These are phyloP conservation scores for Trematomus loennbergii DNA, from an alignment of 2,113 vertebrate species.

Conservation along the genomic window DNA sequence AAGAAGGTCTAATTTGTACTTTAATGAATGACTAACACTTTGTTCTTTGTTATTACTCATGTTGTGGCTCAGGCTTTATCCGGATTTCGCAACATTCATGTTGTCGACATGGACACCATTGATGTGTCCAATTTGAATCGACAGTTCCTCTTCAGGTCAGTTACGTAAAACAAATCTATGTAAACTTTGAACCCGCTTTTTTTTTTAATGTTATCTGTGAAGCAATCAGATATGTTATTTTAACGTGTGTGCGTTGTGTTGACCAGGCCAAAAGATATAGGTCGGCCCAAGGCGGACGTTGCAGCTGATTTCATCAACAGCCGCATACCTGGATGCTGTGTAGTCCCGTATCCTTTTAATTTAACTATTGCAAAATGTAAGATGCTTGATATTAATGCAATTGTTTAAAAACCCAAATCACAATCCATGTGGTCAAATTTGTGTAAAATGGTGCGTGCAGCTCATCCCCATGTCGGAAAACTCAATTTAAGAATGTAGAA, in stretches of 20 bases:
- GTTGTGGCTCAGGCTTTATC: conserved; percentile 87
- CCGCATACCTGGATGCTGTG: conserved; percentile 89
- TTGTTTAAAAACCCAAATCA: background rate
- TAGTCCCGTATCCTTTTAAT: conserved; percentile 92
- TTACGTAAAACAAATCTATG: background rate
- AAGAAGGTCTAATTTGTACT: background rate
- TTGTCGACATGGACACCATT: conserved; percentile 96
- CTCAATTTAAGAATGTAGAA: background rate
- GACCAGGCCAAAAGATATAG: conserved; percentile 91
- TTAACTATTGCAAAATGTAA: background rate
- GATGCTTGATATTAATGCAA: background rate
- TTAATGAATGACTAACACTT: background rate
- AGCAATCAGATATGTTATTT: background rate
- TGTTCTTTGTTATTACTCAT: background rate
- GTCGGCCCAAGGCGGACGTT: conserved; percentile 92
- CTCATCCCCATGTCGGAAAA: background rate
- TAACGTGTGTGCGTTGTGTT: conserved; percentile 39
- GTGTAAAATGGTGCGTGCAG: background rate
- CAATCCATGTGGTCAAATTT: background rate
- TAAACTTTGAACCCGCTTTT: background rate
- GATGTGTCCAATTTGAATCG: conserved; percentile 95
- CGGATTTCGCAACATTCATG: conserved; percentile 92
- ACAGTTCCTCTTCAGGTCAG: conserved; percentile 96
- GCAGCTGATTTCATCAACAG: conserved; percentile 94
- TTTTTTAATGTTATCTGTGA: background rate